These are phyloP conservation scores for Oryzias dopingdopingensis DNA, from an alignment of 2,797 vertebrate genomes.

Conservation along the genomic window DNA sequence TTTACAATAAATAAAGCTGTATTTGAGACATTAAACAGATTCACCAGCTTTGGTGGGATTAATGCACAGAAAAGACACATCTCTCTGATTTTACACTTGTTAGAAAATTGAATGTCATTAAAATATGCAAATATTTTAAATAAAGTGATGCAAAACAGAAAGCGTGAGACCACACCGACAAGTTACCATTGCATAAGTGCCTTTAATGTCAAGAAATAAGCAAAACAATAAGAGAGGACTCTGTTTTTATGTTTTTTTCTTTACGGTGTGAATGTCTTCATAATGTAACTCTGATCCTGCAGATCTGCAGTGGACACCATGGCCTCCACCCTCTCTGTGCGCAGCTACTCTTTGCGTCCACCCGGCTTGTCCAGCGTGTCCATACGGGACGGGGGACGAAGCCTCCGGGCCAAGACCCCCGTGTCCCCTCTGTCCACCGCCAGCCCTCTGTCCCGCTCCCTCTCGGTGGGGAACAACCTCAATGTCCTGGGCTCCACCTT, in stretches of 20 bases:
- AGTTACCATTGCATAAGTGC: too few species aligned
- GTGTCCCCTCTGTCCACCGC: slow-evolving; percentile 55
- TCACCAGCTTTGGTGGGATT: too few species aligned
- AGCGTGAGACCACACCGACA: too few species aligned
- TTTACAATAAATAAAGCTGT: too few species aligned
- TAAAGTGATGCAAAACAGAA: too few species aligned
- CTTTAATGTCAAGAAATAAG: not conserved
- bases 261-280: too few species aligned
- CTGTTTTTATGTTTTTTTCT: not conserved
- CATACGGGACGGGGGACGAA: slow-evolving; percentile 63
- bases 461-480: slow-evolving; percentile 74
- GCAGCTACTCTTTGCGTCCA: slow-evolving; percentile 72
- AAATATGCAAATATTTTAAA: too few species aligned
- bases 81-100: too few species aligned
- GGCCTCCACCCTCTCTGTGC: slow-evolving; percentile 69
- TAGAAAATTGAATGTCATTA: too few species aligned
- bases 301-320: slow-evolving; percentile 56
- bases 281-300: not conserved
- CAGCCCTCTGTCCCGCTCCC: slow-evolving; percentile 53
- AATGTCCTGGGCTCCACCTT: slow-evolving; percentile 61
- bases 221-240: not conserved
- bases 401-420: slow-evolving; percentile 69
- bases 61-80: too few species aligned
- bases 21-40: too few species aligned
- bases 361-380: slow-evolving; percentile 75